Evolutionary conservation across 1,140 invertebrate genomes (phyloP).

Genomic region (Lamellibrachia luymesi): DNA sequence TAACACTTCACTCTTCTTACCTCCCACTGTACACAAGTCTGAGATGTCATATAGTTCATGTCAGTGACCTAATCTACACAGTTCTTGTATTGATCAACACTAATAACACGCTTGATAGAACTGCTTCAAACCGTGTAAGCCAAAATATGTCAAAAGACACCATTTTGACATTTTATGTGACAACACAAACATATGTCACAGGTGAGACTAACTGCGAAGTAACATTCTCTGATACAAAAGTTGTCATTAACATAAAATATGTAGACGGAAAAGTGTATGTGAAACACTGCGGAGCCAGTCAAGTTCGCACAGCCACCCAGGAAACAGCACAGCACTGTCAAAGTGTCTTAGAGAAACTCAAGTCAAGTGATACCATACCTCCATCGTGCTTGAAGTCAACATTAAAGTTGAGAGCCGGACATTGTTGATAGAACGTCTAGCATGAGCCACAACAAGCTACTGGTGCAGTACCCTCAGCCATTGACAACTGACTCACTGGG

Average conservation of each 20-base stretch:
- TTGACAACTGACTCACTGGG: slow-evolving; percentile 3
- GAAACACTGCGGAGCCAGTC: not conserved
- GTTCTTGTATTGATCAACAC: not conserved
- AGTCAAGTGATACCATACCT: slow-evolving; percentile 4
- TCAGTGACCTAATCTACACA: not conserved
- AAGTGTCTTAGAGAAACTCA: slow-evolving; percentile 5
- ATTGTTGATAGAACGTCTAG: not conserved
- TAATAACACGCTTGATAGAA: not conserved
- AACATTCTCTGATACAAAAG: not conserved
- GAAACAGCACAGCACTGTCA: not conserved
- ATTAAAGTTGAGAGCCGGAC: not conserved
- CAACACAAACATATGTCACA: not conserved
- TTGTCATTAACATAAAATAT: slow-evolving; percentile 6
- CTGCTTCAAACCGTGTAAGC: not conserved
- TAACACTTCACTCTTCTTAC: not conserved
- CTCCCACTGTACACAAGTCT: not conserved
- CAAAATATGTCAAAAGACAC: not conserved
- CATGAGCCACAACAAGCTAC: not conserved
- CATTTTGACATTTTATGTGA: not conserved
- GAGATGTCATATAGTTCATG: not conserved
- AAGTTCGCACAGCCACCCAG: not conserved
- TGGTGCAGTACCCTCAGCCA: not conserved
- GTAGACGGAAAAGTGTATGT: not conserved
- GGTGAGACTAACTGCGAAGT: not conserved
- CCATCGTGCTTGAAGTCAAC: not conserved